Conservation (phyloP, 2,888 invertebrate genomes). For the Halictus ligatus region DNA sequence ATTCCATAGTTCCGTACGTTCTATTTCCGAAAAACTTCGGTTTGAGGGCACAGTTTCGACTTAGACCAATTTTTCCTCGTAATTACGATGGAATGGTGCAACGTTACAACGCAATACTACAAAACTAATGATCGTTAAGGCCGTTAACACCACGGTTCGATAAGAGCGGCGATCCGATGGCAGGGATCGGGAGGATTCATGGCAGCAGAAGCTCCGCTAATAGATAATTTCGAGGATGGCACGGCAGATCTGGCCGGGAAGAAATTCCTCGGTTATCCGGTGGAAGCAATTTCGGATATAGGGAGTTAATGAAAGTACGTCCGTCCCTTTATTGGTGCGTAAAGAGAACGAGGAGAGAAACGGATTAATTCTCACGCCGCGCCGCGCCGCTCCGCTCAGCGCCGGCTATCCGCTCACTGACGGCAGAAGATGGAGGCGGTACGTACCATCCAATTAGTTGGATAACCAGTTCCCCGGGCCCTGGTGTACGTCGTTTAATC, state of each 20-base stretch:
- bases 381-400: too few relatives aligned
- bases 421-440: conserved; percentile 44
- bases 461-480: conserved; percentile 20
- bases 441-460: conserved; percentile 64
- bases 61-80: neutral
- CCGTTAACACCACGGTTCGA: neutral
- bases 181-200: neutral
- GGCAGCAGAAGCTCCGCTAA: neutral
- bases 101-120: neutral
- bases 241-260: neutral
- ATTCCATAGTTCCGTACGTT: neutral
- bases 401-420: conserved; percentile 21
- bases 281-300: conserved; percentile 35
- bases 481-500: conserved; percentile 64
- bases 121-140: neutral
- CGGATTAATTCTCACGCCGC: conserved; percentile 58
- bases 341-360: conserved; percentile 43
- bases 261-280: conserved; percentile 10
- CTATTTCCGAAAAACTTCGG: neutral
- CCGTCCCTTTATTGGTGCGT: conserved; percentile 30
- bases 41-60: neutral
- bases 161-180: neutral
- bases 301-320: conserved; percentile 37
- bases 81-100: neutral
- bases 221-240: neutral